Conservation (phyloP, 2,113 vertebrate genomes). For the Perccottus glenii region DNA sequence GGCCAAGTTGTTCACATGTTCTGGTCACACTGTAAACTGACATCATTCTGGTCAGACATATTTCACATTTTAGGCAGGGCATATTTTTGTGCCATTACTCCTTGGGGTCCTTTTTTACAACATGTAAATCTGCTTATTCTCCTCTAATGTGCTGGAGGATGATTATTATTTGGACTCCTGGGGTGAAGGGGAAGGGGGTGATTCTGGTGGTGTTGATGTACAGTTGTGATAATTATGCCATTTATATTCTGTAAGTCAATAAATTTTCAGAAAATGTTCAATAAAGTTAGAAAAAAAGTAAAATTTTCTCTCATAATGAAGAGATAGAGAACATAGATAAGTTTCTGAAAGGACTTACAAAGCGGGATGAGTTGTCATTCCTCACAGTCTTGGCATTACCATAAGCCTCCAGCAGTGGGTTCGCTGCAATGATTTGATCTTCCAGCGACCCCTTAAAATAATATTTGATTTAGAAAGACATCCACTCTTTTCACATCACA, state of each 20-base stretch:
- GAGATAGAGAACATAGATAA: neutral
- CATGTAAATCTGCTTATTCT: too few species aligned
- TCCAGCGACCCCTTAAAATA: constrained; percentile 84
- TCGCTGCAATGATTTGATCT: constrained; percentile 85
- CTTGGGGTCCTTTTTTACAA: too few species aligned
- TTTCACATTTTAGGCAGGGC: neutral
- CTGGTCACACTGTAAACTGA: neutral
- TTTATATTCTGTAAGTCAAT: too few species aligned
- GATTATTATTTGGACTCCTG: too few species aligned
- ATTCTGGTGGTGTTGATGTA: too few species aligned
- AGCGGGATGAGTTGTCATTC: constrained; percentile 89
- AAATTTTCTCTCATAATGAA: too few species aligned
- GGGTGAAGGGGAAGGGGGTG: too few species aligned
- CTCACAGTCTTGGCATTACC: constrained; percentile 90
- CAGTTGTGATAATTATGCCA: too few species aligned
- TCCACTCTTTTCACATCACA: neutral
- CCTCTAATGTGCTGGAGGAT: too few species aligned
- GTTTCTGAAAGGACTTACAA: constrained; percentile 75
- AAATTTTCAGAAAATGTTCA: too few species aligned
- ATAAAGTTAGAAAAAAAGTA: too few species aligned
- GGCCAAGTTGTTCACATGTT: neutral
- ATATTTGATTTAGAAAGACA: neutral
- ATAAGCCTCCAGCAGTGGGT: constrained; percentile 84
- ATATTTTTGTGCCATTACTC: neutral
- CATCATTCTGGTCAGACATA: neutral